phyloP scores from a whole-genome alignment of 2,888 invertebrate genomes.

The Saturnia japonica region DNA sequence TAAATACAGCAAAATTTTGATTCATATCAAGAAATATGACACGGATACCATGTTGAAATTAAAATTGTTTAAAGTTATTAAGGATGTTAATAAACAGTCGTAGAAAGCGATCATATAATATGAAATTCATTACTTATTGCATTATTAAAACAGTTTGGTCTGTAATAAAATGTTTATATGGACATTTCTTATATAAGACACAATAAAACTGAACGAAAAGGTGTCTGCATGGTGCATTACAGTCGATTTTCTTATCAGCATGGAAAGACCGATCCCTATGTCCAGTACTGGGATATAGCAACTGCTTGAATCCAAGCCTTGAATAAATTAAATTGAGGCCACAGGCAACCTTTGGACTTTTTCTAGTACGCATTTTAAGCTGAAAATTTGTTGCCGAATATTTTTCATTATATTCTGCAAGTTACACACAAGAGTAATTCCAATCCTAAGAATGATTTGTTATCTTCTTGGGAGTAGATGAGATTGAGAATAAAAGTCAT shows the following conservation, averaged over 20 bases:
- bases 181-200: not conserved
- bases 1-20: not conserved
- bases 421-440: not conserved
- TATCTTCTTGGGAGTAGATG: not conserved
- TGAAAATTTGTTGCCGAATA: too few species aligned
- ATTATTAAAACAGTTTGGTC: not conserved
- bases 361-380: too few species aligned
- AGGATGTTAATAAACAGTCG: not conserved
- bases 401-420: too few species aligned
- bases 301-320: too few species aligned
- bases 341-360: too few species aligned
- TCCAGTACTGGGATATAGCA: too few species aligned
- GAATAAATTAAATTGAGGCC: too few species aligned
- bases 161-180: not conserved
- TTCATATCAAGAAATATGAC: not conserved
- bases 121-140: not conserved
- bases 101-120: not conserved
- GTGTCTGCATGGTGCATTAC: too few species aligned
- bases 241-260: too few species aligned
- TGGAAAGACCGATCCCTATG: too few species aligned
- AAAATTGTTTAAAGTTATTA: not conserved
- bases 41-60: not conserved
- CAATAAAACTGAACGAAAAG: not conserved
- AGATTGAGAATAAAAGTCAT: too few species aligned
- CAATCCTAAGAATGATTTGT: too few species aligned